phyloP scores from a whole-genome alignment of 2,797 vertebrate species.

The Takifugu rubripes region DNA sequence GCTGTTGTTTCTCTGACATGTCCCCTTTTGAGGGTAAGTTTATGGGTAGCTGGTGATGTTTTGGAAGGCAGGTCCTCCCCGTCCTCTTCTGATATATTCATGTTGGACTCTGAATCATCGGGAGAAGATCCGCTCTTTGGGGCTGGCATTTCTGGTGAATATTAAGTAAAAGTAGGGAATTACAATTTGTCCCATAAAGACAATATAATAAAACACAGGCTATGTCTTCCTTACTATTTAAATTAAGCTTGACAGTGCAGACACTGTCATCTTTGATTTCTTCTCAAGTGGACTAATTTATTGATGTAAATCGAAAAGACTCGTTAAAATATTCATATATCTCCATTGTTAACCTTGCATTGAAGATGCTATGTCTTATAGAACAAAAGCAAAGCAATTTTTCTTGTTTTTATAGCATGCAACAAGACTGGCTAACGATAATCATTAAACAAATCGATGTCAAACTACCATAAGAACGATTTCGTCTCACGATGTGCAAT shows the following conservation, averaged over 20 bases:
- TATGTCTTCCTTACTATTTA: neutral
- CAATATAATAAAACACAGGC: neutral
- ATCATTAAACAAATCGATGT: slow-evolving; percentile 47
- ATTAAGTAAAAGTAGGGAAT: slow-evolving; percentile 2
- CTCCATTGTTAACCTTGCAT: neutral
- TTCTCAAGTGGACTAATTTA: neutral
- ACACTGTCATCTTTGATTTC: neutral
- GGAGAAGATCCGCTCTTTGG: slow-evolving; percentile 71
- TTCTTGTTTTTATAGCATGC: slow-evolving; percentile 16
- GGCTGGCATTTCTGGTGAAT: slow-evolving; percentile 73
- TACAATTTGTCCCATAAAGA: neutral
- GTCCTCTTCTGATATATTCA: slow-evolving; percentile 69
- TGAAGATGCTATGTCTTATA: neutral
- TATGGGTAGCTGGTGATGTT: slow-evolving; percentile 54
- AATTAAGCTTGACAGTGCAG: neutral
- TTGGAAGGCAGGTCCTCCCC: slow-evolving; percentile 49
- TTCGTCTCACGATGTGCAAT: slow-evolving; percentile 28
- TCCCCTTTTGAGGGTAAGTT: slow-evolving; percentile 54
- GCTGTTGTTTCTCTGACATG: slow-evolving; percentile 52
- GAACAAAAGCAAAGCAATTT: neutral
- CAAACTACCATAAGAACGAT: slow-evolving; percentile 14
- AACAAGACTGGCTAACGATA: slow-evolving; percentile 50
- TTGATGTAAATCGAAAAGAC: neutral
- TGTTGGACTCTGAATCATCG: slow-evolving; percentile 67
- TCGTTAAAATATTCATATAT: neutral